Conservation (phyloP, 2,888 invertebrate species). For the Ptilodon capucinus region DNA sequence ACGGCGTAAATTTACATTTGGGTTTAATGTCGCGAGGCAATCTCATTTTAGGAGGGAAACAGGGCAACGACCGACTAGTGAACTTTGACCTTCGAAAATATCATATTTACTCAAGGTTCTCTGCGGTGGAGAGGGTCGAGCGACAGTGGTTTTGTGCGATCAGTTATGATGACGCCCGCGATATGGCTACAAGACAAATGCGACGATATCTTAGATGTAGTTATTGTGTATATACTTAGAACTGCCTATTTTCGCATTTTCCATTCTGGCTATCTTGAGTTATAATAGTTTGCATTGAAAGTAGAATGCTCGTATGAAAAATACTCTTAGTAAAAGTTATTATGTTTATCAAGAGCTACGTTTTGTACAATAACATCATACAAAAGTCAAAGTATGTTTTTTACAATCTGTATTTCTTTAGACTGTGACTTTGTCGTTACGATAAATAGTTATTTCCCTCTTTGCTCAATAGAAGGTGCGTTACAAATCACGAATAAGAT, state of each 20-base stretch:
- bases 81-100: conserved; percentile 46
- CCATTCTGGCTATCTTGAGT: background rate
- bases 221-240: conserved; percentile 39
- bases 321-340: background rate
- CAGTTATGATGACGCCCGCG: conserved; percentile 65
- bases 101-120: conserved; percentile 24
- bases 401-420: background rate
- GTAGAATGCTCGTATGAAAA: background rate
- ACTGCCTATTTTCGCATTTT: background rate
- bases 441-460: background rate
- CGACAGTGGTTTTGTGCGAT: conserved; percentile 52
- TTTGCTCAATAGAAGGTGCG: too few species aligned
- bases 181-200: conserved; percentile 76
- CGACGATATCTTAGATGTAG: conserved; percentile 58
- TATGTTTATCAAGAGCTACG: too few species aligned
- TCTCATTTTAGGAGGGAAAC: conserved; percentile 75
- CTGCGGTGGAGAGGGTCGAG: conserved; percentile 40
- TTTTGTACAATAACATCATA: too few species aligned
- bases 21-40: conserved; percentile 79
- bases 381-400: background rate
- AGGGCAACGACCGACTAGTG: conserved; percentile 52
- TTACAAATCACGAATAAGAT: too few species aligned
- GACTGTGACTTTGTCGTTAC: background rate
- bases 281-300: background rate
- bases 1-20: conserved; percentile 78